phyloP scores from a whole-genome alignment of 2,888 invertebrate species.

The Ectemnius lituratus region DNA sequence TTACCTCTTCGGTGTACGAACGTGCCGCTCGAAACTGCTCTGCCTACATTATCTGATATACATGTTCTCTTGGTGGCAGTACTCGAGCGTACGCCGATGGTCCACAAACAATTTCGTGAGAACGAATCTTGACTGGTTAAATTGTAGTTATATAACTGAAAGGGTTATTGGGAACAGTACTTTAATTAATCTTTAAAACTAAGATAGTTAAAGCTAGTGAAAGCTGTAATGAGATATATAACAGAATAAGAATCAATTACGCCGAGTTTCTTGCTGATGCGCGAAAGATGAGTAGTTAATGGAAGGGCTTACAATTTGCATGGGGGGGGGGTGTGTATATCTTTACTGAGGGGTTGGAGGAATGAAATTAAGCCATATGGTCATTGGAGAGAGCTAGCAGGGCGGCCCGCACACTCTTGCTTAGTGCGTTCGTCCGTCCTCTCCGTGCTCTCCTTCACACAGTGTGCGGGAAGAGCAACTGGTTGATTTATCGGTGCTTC shows the following conservation, averaged over 20 bases:
- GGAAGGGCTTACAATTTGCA: slow-evolving; percentile 11
- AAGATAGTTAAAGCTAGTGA: too few relatives aligned
- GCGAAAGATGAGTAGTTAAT: not conserved
- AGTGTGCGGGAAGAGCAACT: slow-evolving; percentile 70
- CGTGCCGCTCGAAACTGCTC: slow-evolving; percentile 19
- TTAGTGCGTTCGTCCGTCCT: too few relatives aligned
- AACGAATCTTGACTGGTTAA: too few relatives aligned
- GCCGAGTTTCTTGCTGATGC: not conserved
- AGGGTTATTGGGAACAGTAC: too few relatives aligned
- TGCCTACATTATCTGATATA: not conserved
- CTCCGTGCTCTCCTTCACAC: slow-evolving; percentile 64
- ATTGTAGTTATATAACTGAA: too few relatives aligned
- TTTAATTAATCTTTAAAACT: too few relatives aligned
- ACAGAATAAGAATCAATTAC: not conserved
- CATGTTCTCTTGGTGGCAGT: too few relatives aligned
- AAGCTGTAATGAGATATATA: not conserved
- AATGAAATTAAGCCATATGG: slow-evolving; percentile 76
- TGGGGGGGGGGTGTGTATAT: slow-evolving; percentile 12
- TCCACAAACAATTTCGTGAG: too few relatives aligned
- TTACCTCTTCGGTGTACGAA: slow-evolving; percentile 28
- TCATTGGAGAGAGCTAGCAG: slow-evolving; percentile 71
- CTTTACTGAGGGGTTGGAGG: slow-evolving; percentile 19
- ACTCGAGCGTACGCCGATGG: too few relatives aligned
- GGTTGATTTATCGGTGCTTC: slow-evolving; percentile 77
- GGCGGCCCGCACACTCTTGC: too few relatives aligned